Percentiles rank a stretch among this genome's conserved stretches.
Conservation (phyloP, 2,797 vertebrate species). For the Pangasius krempfi region DNA sequence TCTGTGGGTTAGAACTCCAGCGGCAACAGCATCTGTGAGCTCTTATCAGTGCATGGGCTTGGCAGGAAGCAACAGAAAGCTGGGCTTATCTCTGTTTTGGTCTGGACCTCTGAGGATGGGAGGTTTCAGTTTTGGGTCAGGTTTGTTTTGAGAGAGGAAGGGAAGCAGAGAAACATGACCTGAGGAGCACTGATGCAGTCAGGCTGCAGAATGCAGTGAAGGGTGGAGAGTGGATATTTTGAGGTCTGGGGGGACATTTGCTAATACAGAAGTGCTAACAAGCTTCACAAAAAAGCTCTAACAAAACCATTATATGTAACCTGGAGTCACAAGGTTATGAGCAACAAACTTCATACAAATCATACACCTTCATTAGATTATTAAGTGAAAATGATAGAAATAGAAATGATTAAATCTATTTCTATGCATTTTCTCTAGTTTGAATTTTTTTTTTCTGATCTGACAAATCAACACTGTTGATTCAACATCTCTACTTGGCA, state of each 20-base stretch:
- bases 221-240: conserved; percentile 26
- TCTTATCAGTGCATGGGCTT: conserved; percentile 58
- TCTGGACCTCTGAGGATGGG: conserved; percentile 52
- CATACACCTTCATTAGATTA: not conserved
- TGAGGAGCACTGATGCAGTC: conserved; percentile 39
- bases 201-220: conserved; percentile 34
- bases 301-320: not conserved
- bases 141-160: conserved; percentile 51
- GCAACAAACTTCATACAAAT: not conserved
- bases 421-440: not conserved
- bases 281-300: not conserved
- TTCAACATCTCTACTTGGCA: not conserved
- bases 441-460: not conserved
- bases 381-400: not conserved
- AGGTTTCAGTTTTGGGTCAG: conserved; percentile 46
- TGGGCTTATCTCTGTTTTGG: conserved; percentile 61
- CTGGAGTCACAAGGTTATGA: not conserved
- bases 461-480: not conserved
- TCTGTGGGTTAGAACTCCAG: conserved; percentile 51
- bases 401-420: not conserved
- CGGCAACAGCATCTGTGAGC: conserved; percentile 44
- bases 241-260: conserved; percentile 28
- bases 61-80: conserved; percentile 64
- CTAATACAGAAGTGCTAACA: conserved; percentile 31
- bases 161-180: conserved; percentile 47